Evolutionary conservation across 2,113 vertebrate genomes (phyloP).

Genomic region (Atlantisia rogersi): DNA sequence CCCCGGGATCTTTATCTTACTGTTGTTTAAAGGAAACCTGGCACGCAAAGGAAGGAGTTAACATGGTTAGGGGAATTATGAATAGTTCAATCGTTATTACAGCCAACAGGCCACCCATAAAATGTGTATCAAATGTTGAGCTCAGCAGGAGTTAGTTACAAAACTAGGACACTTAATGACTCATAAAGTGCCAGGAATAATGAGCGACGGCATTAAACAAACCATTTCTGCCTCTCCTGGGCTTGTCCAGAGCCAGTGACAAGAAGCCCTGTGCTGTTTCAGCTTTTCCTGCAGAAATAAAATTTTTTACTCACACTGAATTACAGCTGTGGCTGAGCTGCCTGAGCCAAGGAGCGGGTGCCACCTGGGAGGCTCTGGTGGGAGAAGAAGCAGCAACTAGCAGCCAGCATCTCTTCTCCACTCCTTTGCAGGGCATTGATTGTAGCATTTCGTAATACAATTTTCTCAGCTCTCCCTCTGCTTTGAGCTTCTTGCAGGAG

Average conservation of each 20-base stretch:
- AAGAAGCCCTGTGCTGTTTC: conserved; percentile 50
- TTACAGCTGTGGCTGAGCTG: background rate
- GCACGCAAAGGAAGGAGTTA: conserved; percentile 16
- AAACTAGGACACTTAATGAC: conserved; percentile 62
- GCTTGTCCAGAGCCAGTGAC: background rate
- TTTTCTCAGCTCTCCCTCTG: background rate
- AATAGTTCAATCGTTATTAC: conserved; percentile 27
- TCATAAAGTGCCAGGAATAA: conserved; percentile 49
- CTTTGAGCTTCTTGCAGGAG: background rate
- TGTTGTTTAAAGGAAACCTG: background rate
- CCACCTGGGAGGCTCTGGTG: background rate
- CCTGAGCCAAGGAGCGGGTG: background rate
- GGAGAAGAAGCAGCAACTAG: background rate
- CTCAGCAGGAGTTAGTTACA: conserved; percentile 60
- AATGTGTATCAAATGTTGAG: conserved; percentile 55
- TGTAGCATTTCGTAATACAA: background rate
- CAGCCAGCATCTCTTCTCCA: background rate
- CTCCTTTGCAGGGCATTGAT: background rate
- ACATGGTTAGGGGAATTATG: conserved; percentile 22
- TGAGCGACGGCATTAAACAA: conserved; percentile 50
- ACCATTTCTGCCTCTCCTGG: conserved; percentile 40
- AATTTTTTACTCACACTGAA: background rate
- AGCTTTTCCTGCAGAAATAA: conserved; percentile 38
- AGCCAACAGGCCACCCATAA: conserved; percentile 48
- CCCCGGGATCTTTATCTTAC: background rate